Evolutionary conservation across 37 sponge, comb jelly and placozoan species (phyloP).

Genomic region (Spongilla lacustris): DNA sequence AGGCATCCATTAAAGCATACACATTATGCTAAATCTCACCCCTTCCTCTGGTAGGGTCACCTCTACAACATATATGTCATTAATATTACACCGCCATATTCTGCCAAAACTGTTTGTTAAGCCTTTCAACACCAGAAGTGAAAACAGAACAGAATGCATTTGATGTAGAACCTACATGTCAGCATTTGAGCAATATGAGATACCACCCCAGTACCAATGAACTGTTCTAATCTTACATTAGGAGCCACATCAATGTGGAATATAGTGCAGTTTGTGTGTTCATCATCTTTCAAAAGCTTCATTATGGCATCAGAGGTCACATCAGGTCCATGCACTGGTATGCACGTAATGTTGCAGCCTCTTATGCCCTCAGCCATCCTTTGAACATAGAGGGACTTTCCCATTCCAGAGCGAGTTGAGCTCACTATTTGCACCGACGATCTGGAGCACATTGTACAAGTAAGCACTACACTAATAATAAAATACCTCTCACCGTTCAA

Average conservation of each 20-base stretch:
- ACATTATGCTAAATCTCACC: neutral
- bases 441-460: slow-evolving; percentile 11
- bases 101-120: slow-evolving; percentile 55
- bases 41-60: slow-evolving; percentile 43
- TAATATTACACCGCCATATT: slow-evolving; percentile 57
- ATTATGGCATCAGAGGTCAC: slow-evolving; percentile 52
- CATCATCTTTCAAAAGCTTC: slow-evolving; percentile 16
- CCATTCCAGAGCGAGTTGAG: slow-evolving; percentile 76
- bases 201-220: neutral
- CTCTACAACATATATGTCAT: slow-evolving; percentile 67
- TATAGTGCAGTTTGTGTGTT: slow-evolving; percentile 14
- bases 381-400: slow-evolving; percentile 69
- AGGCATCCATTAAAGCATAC: neutral
- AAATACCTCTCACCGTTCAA: neutral
- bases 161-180: slow-evolving; percentile 26
- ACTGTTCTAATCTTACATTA: slow-evolving; percentile 11
- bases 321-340: slow-evolving; percentile 71
- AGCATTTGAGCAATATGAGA: neutral
- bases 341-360: neutral
- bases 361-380: slow-evolving; percentile 39
- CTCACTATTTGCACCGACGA: slow-evolving; percentile 47
- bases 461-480: neutral
- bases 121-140: slow-evolving; percentile 47
- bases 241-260: slow-evolving; percentile 73
- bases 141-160: slow-evolving; percentile 54